Evolutionary conservation across 2,888 invertebrate species (phyloP), one percentile per base, ranked within the genome.

Genomic region (Drosophila algonquin): DNA sequence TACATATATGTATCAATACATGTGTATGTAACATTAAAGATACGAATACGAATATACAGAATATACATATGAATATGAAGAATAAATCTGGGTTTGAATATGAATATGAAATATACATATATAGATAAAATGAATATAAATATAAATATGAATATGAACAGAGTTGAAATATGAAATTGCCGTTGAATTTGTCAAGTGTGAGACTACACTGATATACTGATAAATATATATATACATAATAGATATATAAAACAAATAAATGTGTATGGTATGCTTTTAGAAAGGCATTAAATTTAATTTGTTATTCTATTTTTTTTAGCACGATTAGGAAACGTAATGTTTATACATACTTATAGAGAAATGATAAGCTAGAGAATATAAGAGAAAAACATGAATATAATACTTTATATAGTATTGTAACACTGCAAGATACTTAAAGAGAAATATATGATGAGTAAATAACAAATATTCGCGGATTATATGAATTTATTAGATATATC

Each of bases 261-360:
- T 45, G 30, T 65, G 46, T 65, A 50, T 44, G 56, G 53, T 48
- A 47, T 68, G 76, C 84, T 81, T 83, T 84, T 69, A 74, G 76
- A 65, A 47, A 71, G 76, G 48, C 69, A 62, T 65, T 67, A 60
- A 73, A 65, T 45, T 68, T 51, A 60, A 67, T 82, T n/a, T 73
- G 57, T 73, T 63, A 14, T 53, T 48, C 45, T 61, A n/a, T 73
- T 83, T 82, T 84, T 79, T 87, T 87, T 82, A 69, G 82, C 86
- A 87, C 85, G 64, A 75, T 74, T 79, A 76, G 65, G 68, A 73
- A 59, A 79, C 65, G 63, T 60, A 70, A 62, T 56, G 62, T 70
- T 61, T 72, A 73, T 59, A 73, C 40, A 48, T 63, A 76, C 40
- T 40, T 40, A 40, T 40, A 40, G 40, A 40, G 14, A n/a, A 40